Evolutionary conservation across 2,888 invertebrate species (phyloP).

Genomic region (Chaetoderma sp.): DNA sequence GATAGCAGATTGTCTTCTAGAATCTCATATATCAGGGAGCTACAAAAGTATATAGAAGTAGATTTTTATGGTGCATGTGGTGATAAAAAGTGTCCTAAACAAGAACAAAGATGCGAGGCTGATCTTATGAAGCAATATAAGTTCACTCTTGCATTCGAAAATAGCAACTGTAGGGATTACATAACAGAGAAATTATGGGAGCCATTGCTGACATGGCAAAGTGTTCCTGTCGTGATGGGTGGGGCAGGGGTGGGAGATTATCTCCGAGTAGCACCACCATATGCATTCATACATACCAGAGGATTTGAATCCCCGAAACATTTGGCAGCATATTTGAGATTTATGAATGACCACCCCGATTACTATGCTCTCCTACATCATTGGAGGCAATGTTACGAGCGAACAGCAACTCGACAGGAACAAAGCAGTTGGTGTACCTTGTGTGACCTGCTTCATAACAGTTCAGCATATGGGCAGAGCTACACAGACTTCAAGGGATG

Average conservation of each 20-base stretch:
- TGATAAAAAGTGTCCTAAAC: neutral
- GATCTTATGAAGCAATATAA: neutral
- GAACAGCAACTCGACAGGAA: no score
- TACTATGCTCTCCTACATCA: neutral
- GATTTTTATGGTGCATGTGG: neutral
- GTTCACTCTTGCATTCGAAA: neutral
- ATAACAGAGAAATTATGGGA: neutral
- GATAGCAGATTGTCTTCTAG: neutral
- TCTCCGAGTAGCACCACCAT: neutral
- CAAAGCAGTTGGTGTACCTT: neutral
- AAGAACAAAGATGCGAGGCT: neutral
- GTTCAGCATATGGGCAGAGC: neutral
- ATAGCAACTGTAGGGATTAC: neutral
- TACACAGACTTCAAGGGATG: neutral
- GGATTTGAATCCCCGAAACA: conserved; percentile 1
- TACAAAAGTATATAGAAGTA: neutral
- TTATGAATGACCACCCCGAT: neutral
- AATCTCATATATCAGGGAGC: neutral
- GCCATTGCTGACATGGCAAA: neutral
- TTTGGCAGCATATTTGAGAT: neutral
- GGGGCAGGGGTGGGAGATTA: neutral
- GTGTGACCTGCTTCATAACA: neutral
- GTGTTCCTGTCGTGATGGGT: neutral
- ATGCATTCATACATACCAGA: neutral
- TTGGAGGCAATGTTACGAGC: neutral